phyloP scores from a whole-genome alignment of 2,797 vertebrate species.

The Chelon labrosus region DNA sequence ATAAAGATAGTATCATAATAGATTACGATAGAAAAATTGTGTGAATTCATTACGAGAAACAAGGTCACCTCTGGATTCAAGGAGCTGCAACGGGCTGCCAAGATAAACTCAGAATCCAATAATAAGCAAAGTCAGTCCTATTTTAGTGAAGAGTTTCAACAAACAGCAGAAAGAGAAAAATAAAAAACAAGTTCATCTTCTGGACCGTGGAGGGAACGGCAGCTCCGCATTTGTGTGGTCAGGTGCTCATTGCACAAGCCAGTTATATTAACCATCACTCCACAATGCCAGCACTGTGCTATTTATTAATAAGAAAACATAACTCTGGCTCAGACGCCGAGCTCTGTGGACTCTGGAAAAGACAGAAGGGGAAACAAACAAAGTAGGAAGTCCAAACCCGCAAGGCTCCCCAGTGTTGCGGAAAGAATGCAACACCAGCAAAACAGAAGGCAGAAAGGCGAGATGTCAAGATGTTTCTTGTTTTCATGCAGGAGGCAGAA shows the following conservation, averaged over 20 bases:
- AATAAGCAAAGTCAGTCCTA: neutral
- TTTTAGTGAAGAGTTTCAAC: neutral
- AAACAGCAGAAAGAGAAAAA: constrained; percentile 14
- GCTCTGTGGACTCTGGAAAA: constrained; percentile 64
- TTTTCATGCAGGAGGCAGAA: constrained; percentile 34
- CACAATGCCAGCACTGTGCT: constrained; percentile 18
- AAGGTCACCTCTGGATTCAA: neutral
- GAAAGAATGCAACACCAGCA: constrained; percentile 75
- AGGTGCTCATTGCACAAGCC: constrained; percentile 45
- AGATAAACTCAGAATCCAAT: neutral
- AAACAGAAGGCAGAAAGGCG: constrained; percentile 51
- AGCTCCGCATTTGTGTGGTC: constrained; percentile 41
- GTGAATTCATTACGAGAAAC: neutral
- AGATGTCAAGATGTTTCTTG: constrained; percentile 58
- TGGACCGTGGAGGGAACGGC: constrained; percentile 5
- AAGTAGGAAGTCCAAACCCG: constrained; percentile 54
- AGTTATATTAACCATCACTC: constrained; percentile 34
- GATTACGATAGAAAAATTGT: neutral
- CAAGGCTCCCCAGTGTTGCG: constrained; percentile 67
- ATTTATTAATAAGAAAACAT: constrained; percentile 49
- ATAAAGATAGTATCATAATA: neutral
- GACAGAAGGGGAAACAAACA: constrained; percentile 63
- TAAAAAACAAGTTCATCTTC: neutral
- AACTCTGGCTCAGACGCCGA: constrained; percentile 22
- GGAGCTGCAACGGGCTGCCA: neutral